phyloP scores from a whole-genome alignment of 2,797 vertebrate species.

The Falco columbarius region DNA sequence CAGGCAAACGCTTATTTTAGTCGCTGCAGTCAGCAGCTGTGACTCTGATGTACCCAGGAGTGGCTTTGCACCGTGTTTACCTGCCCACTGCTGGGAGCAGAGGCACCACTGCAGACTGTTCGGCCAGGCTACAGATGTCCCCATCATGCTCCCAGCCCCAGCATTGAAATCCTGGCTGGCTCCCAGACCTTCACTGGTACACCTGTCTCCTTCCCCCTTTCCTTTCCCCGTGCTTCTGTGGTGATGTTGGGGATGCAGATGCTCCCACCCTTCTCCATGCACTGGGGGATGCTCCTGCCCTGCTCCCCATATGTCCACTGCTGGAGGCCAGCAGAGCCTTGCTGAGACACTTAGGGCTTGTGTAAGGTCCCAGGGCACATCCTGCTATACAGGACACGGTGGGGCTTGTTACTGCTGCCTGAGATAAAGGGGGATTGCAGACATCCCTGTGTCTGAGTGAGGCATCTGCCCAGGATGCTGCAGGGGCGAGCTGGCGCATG shows the following conservation, averaged over 20 bases:
- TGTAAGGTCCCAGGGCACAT: neutral
- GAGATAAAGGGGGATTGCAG: neutral
- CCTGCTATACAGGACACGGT: neutral
- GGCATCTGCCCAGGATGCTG: neutral
- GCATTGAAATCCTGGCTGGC: neutral
- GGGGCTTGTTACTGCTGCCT: neutral
- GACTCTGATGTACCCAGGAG: slow-evolving; percentile 45
- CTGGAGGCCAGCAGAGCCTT: neutral
- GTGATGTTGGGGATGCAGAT: neutral
- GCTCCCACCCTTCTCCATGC: neutral
- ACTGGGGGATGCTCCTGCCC: neutral
- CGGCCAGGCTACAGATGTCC: neutral
- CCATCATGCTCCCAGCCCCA: neutral
- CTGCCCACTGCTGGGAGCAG: neutral
- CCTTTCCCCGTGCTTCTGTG: neutral
- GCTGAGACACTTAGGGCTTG: neutral
- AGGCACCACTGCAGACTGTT: neutral
- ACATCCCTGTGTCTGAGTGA: accelerated
- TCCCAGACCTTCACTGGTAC: neutral
- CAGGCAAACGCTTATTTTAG: slow-evolving; percentile 65
- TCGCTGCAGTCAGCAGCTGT: slow-evolving; percentile 59
- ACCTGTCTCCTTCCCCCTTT: neutral
- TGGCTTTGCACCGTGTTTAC: neutral
- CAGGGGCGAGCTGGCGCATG: accelerated
- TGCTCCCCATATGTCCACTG: neutral